Evolutionary conservation across 37 sponge, comb jelly and placozoan species (phyloP).

Genomic region (Hormiphora californensis): DNA sequence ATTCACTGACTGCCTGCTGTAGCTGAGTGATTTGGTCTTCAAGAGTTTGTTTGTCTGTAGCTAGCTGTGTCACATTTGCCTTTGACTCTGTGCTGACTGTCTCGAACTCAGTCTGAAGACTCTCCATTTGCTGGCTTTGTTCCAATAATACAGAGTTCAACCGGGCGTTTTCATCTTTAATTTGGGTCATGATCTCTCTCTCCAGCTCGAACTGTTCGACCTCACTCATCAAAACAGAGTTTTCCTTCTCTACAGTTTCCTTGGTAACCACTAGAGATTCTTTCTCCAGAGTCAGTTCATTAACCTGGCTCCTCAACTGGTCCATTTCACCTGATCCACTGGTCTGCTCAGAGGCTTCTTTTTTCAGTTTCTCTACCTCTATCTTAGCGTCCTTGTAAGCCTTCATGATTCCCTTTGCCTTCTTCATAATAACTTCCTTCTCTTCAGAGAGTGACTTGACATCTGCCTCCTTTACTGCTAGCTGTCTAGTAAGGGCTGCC

Average conservation of each 20-base stretch:
- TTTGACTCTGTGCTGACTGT: neutral
- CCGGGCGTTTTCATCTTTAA: slow-evolving; percentile 15
- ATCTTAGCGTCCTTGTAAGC: slow-evolving; percentile 34
- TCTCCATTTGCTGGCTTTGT: neutral
- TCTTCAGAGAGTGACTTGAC: too few species aligned
- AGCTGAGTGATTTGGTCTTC: slow-evolving; percentile 11
- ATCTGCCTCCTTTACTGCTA: too few species aligned
- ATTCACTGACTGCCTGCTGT: neutral
- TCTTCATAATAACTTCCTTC: slow-evolving; percentile 8
- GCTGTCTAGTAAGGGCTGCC: too few species aligned
- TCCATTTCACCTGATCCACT: neutral
- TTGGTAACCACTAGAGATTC: neutral
- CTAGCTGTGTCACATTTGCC: neutral
- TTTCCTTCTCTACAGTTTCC: neutral
- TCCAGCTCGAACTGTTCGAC: slow-evolving; percentile 19
- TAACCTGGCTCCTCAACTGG: neutral
- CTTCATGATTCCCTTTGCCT: slow-evolving; percentile 37
- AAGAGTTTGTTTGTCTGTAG: neutral
- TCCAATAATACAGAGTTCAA: neutral
- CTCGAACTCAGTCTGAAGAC: neutral
- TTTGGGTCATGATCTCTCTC: neutral
- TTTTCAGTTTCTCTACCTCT: slow-evolving; percentile 13
- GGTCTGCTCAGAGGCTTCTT: neutral
- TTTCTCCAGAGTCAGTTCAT: neutral
- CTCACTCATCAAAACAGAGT: neutral